Evolutionary conservation across 2,888 invertebrate species (phyloP), one percentile per base, ranked within the genome.

Genomic region (Drosophila siamana): DNA sequence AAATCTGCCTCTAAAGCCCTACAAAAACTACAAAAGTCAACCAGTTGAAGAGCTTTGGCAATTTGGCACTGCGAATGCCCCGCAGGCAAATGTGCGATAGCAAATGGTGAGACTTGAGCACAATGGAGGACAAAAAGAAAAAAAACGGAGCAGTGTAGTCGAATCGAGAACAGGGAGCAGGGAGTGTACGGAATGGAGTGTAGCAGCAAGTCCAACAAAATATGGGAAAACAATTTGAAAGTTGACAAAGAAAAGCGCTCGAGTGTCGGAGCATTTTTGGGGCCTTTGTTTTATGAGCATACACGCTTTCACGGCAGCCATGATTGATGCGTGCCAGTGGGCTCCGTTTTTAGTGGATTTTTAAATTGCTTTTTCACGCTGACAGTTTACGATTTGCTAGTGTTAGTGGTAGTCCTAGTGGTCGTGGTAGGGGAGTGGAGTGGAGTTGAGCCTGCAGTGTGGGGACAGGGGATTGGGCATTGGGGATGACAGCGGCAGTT

Each of bases 351-450:
- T 84, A 84, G 83, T 84, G 81, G 83, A 84, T 84, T 86, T 78
- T 61, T 48, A 88, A 84, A 84, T 88, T 88, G 83, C 88, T 88
- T 84, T 82, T 84, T 84, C 81, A 74, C 85, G 85, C 85, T 86
- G 83, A 80, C 83, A 86, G 78, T 72, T 78, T 84, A 80, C 75
- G 71, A 77, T 75, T 75, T 57, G 22, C 24, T 59, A 75, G 72
- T 68, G 51, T 22, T 47, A 55, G 62, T 28, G 44, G 26, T 13
- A 6, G 43, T 22, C n/a, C 24, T 59, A 75, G 72, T 68, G 51
- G 16, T 47, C 51, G 62, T 28, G 44, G 26, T 13, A 6, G 19
- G 19, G 19, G 19, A 3, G 19, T 1, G 19, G 19, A 3, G 19
- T 1, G 19, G 19, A 19, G 19, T 19, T 19, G 2, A 19, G 19